Evolutionary conservation across 2,888 invertebrate genomes (phyloP), one percentile per base, ranked within the genome.

Genomic region (Chironomus tentans): DNA sequence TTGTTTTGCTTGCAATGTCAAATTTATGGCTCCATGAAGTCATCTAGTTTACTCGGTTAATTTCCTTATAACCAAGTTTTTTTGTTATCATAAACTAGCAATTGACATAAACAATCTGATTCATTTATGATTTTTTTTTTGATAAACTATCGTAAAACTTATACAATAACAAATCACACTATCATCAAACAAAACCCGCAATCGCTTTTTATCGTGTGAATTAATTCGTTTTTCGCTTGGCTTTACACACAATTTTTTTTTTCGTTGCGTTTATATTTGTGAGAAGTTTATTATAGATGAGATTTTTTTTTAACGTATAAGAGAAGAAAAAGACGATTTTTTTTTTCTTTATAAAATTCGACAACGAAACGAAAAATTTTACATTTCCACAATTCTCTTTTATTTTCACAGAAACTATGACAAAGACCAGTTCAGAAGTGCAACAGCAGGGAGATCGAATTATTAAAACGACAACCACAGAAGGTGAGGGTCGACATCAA

Each of bases 401-500:
- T 47, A 76, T 76, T 76, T 76, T 76, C 56, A 69, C 22, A 76
- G 76, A 69, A 69, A 69, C 76, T 69, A 76, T 76, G 76, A 76
- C 76, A 68, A 76, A 76, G 76, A 76, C 56, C 28, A 76, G 76
- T 69, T 76, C 76, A 46, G 76, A 76, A 76, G 46, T 76, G 68
- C 76, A 76, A 38, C 76, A 76, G 46, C 15, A 68, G 22, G 76
- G 76, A 50, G 69, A 76, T 56, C 24, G 56, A 61, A 38, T 76
- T 21, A 76, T 69, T 68, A 76, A 68, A 69, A 76, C 76, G 69
- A 76, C 76, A 50, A 76, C 76, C 38, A 76, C 76, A 38, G 76
- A 76, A 69, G 76, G 76, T 76, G 38, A 69, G 48, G 15, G 47
- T 48, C 62, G 68, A 21, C 21, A n/a, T 46, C 3, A n/a, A n/a